Evolutionary conservation across 1,140 invertebrate species (phyloP).

Genomic region (Procambarus clarkii): DNA sequence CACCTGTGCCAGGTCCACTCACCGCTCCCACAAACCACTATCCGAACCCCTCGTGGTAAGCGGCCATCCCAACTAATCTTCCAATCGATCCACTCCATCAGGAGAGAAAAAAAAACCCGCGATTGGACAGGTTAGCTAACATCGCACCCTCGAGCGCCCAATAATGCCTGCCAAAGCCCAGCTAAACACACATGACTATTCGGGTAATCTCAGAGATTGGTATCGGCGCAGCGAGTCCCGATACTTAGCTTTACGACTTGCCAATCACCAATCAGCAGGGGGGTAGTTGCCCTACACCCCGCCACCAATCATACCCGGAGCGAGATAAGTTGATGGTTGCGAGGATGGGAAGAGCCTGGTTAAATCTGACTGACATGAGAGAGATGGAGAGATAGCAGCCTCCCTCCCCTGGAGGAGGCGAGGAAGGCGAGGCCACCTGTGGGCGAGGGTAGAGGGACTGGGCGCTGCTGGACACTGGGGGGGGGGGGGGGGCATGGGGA

Average conservation of each 20-base stretch:
- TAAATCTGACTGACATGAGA: slow-evolving; percentile 43
- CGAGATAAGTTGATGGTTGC: slow-evolving; percentile 6
- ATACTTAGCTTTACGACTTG: not conserved
- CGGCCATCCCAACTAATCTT: slow-evolving; percentile 10
- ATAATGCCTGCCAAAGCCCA: slow-evolving; percentile 3
- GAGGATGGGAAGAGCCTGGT: slow-evolving; percentile 14
- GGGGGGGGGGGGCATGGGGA: no score
- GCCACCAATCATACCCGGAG: not conserved
- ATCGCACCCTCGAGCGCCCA: not conserved
- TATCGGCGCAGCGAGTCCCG: not conserved
- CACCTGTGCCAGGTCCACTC: not conserved
- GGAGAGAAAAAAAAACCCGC: not conserved
- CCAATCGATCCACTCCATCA: slow-evolving; percentile 19
- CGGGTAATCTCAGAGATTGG: not conserved
- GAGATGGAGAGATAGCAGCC: slow-evolving; percentile 40
- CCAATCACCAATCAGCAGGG: slow-evolving; percentile 1
- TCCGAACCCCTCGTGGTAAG: not conserved
- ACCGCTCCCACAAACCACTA: not conserved
- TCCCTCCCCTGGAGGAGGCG: not conserved
- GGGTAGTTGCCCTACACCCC: not conserved
- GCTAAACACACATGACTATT: slow-evolving; percentile 1
- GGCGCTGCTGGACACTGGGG: not conserved
- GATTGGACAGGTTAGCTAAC: slow-evolving; percentile 3
- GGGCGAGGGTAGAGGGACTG: not conserved
- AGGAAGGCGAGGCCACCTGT: no score